Conservation (phyloP, 2,797 vertebrate genomes). For the Mormyrus hasselquistii region DNA sequence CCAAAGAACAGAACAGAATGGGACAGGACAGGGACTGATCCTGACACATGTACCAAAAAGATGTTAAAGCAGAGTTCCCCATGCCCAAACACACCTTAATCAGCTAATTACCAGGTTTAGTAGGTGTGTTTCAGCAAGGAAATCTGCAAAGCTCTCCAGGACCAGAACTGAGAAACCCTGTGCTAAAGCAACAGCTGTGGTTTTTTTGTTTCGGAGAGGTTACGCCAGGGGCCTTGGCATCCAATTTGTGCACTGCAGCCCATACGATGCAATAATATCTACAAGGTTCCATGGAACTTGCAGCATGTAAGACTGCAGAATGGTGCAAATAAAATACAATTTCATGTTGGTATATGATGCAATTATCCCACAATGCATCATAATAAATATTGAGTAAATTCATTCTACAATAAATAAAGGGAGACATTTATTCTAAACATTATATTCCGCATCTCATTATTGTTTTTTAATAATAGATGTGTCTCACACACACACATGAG, state of each 20-base stretch:
- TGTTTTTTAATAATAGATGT: not conserved
- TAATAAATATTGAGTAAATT: not conserved
- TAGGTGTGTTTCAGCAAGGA: not conserved
- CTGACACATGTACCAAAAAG: not conserved
- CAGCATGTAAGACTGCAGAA: not conserved
- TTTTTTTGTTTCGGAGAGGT: not conserved
- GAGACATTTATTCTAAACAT: not conserved
- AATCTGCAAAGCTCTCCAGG: not conserved
- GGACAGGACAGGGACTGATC: not conserved
- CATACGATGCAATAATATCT: not conserved
- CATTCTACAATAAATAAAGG: not conserved
- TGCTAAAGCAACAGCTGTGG: not conserved
- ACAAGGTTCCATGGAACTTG: not conserved
- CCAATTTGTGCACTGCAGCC: not conserved
- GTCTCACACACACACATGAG: not conserved
- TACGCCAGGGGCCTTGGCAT: not conserved
- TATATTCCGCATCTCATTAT: not conserved
- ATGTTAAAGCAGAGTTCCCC: not conserved
- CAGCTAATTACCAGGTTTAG: not conserved
- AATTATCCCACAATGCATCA: not conserved
- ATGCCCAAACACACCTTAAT: not conserved
- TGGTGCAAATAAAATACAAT: not conserved
- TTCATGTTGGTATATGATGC: not conserved
- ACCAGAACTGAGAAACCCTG: not conserved
- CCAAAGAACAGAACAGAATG: not conserved